Base-by-base conservation (phyloP, 2,888 invertebrate species). In the Cheilosia variabilis region DNA sequence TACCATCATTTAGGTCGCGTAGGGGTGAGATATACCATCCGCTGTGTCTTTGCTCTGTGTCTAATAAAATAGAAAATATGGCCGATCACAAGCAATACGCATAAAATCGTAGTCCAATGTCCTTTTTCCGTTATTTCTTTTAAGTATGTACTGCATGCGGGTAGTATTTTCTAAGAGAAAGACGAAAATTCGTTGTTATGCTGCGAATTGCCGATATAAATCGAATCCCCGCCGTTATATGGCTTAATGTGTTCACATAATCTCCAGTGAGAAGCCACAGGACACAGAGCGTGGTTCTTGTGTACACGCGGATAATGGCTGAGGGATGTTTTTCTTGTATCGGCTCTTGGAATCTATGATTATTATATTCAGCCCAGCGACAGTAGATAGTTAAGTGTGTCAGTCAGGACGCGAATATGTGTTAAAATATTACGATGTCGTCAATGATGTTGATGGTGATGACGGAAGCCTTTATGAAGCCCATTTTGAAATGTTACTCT, bases 51-150 rank as follows among this genome's bases (percentile, higher is more conserved):
- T 81, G 19, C 47, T 81, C 47, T 76, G 72, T 76, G 76, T 80
- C 81, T 76, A 81, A 86, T 86, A 86, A 86, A 86, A 86, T 55
- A 68, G 76, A 17, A 86, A 86, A 86, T 81, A 86, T 81, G 62
- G 86, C 76, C 72, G 15, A 72, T 62, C 72, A 81, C 76, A 76
- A 76, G 72, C 76, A 80, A 76, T 75, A 76, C 68, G 68, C 76
- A 55, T 79, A 71, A 79, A 84, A 66, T 43, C 27, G 57, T 66
- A 79, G 69, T 63, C 71, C 63, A 79, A 71, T 79, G 75, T 50
- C 60, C 69, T 75, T 60, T 60, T 45, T 43, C 10, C 22, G 24
- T 57, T 13, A 50, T n/a, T 19, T 58, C 13, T 34, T 63, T 19
- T 47, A 17, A 55, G 41, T 19, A 50, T 22, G 57, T 62, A 27